These are phyloP conservation scores for Chaetorhynchus papuensis DNA, from an alignment of 2,113 vertebrate genomes.

Conservation along the genomic window DNA sequence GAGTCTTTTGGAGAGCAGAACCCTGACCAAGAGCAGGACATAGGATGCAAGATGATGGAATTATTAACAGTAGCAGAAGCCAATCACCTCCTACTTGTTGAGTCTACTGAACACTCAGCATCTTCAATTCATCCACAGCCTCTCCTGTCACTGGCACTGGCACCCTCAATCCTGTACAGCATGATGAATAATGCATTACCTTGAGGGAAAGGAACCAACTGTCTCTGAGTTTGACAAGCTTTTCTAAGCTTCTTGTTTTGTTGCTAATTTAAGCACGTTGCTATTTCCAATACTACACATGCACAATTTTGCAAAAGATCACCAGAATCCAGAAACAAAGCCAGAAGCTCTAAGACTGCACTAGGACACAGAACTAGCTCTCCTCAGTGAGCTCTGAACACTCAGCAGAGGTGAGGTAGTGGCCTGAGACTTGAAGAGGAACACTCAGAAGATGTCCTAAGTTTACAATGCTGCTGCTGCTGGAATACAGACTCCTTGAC, in stretches of 20 bases:
- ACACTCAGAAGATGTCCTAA: neutral
- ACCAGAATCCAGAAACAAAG: neutral
- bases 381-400: neutral
- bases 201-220: neutral
- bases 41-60: neutral
- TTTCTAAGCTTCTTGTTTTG: neutral
- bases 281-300: neutral
- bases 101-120: neutral
- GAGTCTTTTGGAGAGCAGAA: neutral
- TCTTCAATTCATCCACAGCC: neutral
- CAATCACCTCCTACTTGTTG: neutral
- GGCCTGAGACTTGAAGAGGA: neutral
- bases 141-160: neutral
- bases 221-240: neutral
- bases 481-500: neutral
- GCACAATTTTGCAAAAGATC: neutral
- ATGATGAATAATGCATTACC: neutral
- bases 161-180: neutral
- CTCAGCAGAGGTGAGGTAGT: neutral
- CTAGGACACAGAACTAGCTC: neutral
- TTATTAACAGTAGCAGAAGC: neutral
- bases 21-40: neutral
- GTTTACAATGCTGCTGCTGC: neutral
- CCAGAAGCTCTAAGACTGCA: neutral
- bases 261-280: neutral